Conservation (phyloP, 2,888 invertebrate genomes). For the Calephelis perditalis region DNA sequence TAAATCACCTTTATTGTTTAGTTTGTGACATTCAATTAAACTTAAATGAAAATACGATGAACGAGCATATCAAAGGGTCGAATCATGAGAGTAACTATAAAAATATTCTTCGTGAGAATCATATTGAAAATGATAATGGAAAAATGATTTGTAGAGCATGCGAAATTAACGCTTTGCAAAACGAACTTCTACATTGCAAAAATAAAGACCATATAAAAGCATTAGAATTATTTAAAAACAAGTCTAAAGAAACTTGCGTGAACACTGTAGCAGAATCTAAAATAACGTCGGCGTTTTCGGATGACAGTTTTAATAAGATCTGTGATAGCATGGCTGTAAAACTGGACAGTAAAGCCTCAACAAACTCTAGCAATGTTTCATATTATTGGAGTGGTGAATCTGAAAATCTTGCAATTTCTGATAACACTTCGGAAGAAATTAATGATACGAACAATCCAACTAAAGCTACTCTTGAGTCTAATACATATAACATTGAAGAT, state of each 20-base stretch:
- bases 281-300: too few species aligned
- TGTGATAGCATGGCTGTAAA: too few species aligned
- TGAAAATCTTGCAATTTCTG: neutral
- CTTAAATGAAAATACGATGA: neutral
- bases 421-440: neutral
- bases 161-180: neutral
- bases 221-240: neutral
- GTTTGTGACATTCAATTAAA: neutral
- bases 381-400: too few species aligned
- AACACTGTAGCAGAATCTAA: neutral
- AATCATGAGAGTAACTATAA: neutral
- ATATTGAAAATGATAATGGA: neutral
- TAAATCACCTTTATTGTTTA: neutral
- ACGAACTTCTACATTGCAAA: slow-evolving; percentile 15
- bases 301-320: too few species aligned
- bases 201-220: neutral
- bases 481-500: neutral
- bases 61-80: neutral
- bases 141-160: slow-evolving; percentile 1
- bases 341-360: too few species aligned
- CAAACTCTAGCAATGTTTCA: too few species aligned
- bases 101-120: neutral
- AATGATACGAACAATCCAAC: neutral
- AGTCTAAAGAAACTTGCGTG: neutral
- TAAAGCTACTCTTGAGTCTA: neutral